A percentile compares a stretch with the other conserved stretches of the same genome.
Conservation (phyloP, 2,113 vertebrate genomes). For the Caloenas nicobarica region DNA sequence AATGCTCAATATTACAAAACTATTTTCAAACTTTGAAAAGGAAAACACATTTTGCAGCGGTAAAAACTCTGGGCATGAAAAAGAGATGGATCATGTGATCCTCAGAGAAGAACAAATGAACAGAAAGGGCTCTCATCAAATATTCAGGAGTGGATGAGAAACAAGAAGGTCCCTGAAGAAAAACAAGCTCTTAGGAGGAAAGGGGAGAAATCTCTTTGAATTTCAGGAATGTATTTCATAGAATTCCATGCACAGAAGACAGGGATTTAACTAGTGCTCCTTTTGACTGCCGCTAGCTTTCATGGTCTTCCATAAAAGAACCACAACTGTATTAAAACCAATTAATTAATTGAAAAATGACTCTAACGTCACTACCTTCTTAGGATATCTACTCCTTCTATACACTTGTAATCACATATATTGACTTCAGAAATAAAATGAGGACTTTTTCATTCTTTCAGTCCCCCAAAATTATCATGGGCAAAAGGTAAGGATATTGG, state of each 20-base stretch:
- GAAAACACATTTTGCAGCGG: not conserved
- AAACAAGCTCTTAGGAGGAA: not conserved
- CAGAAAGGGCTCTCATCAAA: conserved; percentile 21
- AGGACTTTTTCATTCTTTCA: not conserved
- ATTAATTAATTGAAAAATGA: not conserved
- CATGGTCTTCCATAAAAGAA: not conserved
- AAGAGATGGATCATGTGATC: not conserved
- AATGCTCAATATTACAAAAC: not conserved
- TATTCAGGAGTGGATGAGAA: conserved; percentile 1
- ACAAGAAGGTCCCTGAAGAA: not conserved
- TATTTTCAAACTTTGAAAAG: not conserved
- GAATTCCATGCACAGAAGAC: not conserved
- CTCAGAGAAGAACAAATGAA: not conserved
- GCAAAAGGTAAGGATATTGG: not conserved
- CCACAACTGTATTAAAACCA: not conserved
- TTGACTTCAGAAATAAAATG: not conserved
- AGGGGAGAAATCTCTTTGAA: not conserved
- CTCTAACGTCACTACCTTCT: not conserved
- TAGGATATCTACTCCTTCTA: not conserved
- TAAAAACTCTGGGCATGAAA: not conserved
- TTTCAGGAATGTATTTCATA: not conserved
- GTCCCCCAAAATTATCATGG: not conserved
- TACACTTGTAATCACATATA: not conserved
- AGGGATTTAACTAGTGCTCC: not conserved
- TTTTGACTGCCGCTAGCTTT: not conserved